These are phyloP conservation scores for Scatophagus argus DNA, from an alignment of 2,113 vertebrate species.

Conservation along the genomic window DNA sequence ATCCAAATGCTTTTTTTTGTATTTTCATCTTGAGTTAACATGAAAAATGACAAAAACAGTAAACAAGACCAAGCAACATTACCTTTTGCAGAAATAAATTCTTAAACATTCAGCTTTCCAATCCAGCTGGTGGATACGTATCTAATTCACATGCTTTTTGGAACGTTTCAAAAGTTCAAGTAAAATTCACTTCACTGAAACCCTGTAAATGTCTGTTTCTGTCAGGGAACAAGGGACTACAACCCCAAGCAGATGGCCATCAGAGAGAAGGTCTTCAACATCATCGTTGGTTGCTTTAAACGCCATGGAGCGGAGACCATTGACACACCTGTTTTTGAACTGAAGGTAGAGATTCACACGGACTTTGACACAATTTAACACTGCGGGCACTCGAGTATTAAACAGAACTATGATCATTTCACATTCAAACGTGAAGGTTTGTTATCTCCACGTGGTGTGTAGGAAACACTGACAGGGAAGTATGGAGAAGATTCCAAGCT, in stretches of 20 bases:
- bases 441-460: slow-evolving; percentile 1
- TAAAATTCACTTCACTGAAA: background rate
- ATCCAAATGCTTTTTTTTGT: background rate
- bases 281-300: slow-evolving; percentile 92
- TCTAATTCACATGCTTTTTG: background rate
- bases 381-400: background rate
- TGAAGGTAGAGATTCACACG: slow-evolving; percentile 86
- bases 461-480: slow-evolving; percentile 97
- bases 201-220: background rate
- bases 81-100: background rate
- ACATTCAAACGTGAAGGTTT: too few relatives aligned
- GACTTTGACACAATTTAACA: background rate
- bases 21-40: background rate
- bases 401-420: too few relatives aligned
- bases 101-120: background rate
- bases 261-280: slow-evolving; percentile 92
- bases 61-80: background rate
- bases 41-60: background rate
- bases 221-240: slow-evolving; percentile 94
- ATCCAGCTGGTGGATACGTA: background rate
- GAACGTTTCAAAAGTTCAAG: background rate
- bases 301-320: slow-evolving; percentile 97
- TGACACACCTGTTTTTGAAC: slow-evolving; percentile 96
- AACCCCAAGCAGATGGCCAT: slow-evolving; percentile 98
- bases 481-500: slow-evolving; percentile 99